Evolutionary conservation across 1,140 invertebrate species (phyloP).

Genomic region (Akabosia matsudoensis): DNA sequence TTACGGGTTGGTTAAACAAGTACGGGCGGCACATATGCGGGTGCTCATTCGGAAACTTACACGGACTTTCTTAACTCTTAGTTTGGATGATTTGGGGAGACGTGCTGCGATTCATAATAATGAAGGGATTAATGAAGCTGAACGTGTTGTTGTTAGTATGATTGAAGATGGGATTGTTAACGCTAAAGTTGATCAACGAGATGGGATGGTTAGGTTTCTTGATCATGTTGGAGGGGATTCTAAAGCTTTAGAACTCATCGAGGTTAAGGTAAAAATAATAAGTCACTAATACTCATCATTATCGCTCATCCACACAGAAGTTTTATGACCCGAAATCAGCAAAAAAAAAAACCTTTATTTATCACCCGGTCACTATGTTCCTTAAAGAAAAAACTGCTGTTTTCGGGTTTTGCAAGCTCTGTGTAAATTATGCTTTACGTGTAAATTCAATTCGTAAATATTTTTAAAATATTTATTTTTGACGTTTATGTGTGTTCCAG

Average conservation of each 20-base stretch:
- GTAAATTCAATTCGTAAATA: slow-evolving; percentile 26
- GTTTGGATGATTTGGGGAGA: slow-evolving; percentile 86
- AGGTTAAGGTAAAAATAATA: slow-evolving; percentile 71
- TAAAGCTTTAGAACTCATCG: neutral
- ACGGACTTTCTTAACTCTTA: slow-evolving; percentile 94
- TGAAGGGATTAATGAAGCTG: neutral
- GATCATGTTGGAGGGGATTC: slow-evolving; percentile 60
- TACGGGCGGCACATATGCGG: slow-evolving; percentile 83
- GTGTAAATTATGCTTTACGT: too few species aligned
- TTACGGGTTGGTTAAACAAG: slow-evolving; percentile 65
- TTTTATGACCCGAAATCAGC: slow-evolving; percentile 46
- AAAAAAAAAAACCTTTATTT: too few species aligned
- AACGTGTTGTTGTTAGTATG: slow-evolving; percentile 51
- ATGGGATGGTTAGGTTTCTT: slow-evolving; percentile 95
- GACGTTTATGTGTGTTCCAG: slow-evolving; percentile 53
- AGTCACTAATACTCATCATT: slow-evolving; percentile 80
- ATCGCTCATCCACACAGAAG: slow-evolving; percentile 72
- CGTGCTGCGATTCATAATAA: slow-evolving; percentile 54
- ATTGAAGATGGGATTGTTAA: slow-evolving; percentile 96
- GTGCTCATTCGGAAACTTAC: slow-evolving; percentile 96
- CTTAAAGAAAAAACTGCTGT: too few species aligned
- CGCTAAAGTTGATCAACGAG: slow-evolving; percentile 95
- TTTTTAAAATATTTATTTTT: slow-evolving; percentile 11
- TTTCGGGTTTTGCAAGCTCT: too few species aligned
- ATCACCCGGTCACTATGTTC: too few species aligned